Percentiles rank a stretch among this genome's conserved stretches.
These are phyloP conservation scores for Microlaimidae sp. DNA, from an alignment of 2,888 invertebrate genomes.

Conservation along the genomic window DNA sequence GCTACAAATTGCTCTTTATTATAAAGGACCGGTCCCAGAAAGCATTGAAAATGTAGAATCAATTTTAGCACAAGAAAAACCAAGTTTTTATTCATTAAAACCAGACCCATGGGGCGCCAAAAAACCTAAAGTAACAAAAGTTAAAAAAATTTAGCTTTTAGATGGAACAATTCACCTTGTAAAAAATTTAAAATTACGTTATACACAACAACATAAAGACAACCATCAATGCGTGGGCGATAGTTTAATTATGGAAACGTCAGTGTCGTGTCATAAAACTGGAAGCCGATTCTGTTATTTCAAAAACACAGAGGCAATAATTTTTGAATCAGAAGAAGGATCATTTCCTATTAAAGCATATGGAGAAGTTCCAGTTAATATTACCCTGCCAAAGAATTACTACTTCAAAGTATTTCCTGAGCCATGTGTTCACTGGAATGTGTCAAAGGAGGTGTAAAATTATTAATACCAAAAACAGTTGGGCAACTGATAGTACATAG, in stretches of 20 bases:
- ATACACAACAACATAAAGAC: neutral
- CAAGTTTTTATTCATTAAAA: neutral
- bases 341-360: neutral
- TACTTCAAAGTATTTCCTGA: neutral
- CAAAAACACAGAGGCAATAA: too few species aligned
- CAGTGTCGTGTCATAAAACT: neutral
- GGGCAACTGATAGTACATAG: too few species aligned
- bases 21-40: too few species aligned
- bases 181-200: neutral
- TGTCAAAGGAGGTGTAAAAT: neutral
- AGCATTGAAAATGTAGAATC: too few species aligned
- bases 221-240: constrained; percentile 2
- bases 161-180: neutral
- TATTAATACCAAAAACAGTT: too few species aligned
- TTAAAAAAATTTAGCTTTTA: neutral
- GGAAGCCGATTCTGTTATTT: too few species aligned
- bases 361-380: neutral
- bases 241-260: neutral
- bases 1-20: neutral
- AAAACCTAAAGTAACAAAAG: neutral
- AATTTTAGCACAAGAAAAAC: too few species aligned
- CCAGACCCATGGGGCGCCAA: neutral
- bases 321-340: too few species aligned
- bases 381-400: neutral
- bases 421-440: neutral